A percentile compares a stretch with the other conserved stretches of the same genome.
These are phyloP conservation scores for Tympanuchus pallidicinctus DNA, from an alignment of 2,113 vertebrate species.

Conservation along the genomic window DNA sequence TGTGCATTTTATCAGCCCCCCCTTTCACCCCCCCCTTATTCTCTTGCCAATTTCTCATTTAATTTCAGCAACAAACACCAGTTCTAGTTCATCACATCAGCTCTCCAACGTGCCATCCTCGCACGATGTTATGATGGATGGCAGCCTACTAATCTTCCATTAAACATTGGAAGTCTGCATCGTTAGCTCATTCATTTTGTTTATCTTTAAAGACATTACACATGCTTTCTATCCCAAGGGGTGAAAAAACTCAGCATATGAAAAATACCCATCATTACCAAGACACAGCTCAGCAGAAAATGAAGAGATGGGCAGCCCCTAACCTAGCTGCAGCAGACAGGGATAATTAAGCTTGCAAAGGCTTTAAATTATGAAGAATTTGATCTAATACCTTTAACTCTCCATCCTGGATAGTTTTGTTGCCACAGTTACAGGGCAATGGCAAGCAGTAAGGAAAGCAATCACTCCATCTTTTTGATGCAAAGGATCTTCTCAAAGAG, in stretches of 20 bases:
- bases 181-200: not conserved
- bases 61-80: not conserved
- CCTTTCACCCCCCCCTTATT: not conserved
- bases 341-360: not conserved
- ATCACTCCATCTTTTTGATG: not conserved
- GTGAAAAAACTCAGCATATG: not conserved
- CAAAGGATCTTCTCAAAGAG: not conserved
- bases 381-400: slow-evolving; percentile 59
- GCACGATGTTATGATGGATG: not conserved
- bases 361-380: slow-evolving; percentile 30
- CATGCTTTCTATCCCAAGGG: slow-evolving; percentile 15
- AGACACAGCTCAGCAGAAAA: slow-evolving; percentile 37
- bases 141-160: slow-evolving; percentile 20
- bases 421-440: slow-evolving; percentile 59
- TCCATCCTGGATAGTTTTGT: slow-evolving; percentile 46
- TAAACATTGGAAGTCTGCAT: not conserved
- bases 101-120: not conserved
- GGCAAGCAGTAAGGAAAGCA: slow-evolving; percentile 17
- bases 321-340: not conserved
- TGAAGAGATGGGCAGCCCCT: not conserved
- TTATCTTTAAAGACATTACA: slow-evolving; percentile 33
- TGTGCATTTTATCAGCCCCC: not conserved
- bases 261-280: slow-evolving; percentile 34
- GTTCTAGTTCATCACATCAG: rapidly evolving
- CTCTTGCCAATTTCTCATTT: not conserved